Base-by-base conservation (phyloP, 2,888 invertebrate genomes). In the Dynastes grantii region DNA sequence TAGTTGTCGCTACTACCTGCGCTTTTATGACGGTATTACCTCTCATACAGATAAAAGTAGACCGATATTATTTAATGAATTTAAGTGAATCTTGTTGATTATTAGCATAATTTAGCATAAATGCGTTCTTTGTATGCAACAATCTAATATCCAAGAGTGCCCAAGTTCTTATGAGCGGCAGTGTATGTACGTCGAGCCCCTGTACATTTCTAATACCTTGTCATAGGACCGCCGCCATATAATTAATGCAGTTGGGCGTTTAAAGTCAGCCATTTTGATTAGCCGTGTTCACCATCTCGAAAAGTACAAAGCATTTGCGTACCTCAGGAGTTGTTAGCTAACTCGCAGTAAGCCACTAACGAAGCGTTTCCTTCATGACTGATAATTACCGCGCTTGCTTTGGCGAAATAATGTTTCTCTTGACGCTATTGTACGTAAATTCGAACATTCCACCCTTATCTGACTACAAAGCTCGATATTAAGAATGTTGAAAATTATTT, bases 361-460 rank as follows among this genome's bases (percentile, higher is more conserved):
- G 81, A 81, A 81, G 78, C 79, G 80, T 79, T 81, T 81, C 81
- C 81, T 80, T 76, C 80, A 77, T 64, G 77, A 78, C 80, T 76
- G 76, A 79, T 81, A 81, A 81, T 81, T 81, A 81, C 79, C 75
- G 77, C 65, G 76, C 40, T 65, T 51, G 67, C 76, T 73, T 73
- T 73, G 58, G 37, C 73, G 73, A 78, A 71, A 76, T 80, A 79
- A 76, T 73, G 58, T 58, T 58, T 73, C 58, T 73, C 51, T 58
- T 58, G 16, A 40, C 55, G 58, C 27, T 40, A 22, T 16, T 58
- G 22, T 22, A 27, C 49, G 45, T 49, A 49, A 45, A 67, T 49
- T 67, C 13, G 27, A 63, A 32, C 13, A 13, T 29, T 63, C 63
- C 8, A 63, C 6, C 63, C 29, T 32, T 63, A 63, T 63, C 27